Conservation (phyloP, 2,888 invertebrate genomes). For the Eristalis tenax region DNA sequence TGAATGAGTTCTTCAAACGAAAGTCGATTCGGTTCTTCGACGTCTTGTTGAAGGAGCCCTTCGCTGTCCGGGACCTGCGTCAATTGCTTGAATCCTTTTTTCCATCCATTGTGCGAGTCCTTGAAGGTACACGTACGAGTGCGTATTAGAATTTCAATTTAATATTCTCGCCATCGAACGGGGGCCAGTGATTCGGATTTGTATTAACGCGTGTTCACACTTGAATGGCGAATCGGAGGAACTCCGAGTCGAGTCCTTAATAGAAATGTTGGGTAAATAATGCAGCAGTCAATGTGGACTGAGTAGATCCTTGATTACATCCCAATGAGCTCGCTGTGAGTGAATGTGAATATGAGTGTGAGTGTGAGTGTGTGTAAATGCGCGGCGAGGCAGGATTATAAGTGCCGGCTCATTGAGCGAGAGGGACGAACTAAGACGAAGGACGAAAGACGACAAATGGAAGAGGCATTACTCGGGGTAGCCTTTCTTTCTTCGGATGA, state of each 20-base stretch:
- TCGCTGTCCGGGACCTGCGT: slow-evolving; percentile 30
- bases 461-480: slow-evolving; percentile 37
- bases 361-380: slow-evolving; percentile 23
- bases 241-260: slow-evolving; percentile 60
- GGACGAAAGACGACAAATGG: too few species aligned
- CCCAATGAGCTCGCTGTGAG: slow-evolving; percentile 35
- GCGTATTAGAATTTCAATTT: slow-evolving; percentile 58
- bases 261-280: slow-evolving; percentile 72
- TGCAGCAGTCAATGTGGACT: slow-evolving; percentile 62
- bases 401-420: slow-evolving; percentile 59
- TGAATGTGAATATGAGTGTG: slow-evolving; percentile 8
- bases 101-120: not conserved
- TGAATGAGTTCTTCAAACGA: slow-evolving; percentile 48
- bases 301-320: slow-evolving; percentile 67
- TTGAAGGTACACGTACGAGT: not conserved
- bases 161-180: slow-evolving; percentile 49
- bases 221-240: slow-evolving; percentile 65
- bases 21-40: slow-evolving; percentile 15
- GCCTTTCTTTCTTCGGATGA: slow-evolving; percentile 41
- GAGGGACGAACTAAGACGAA: not conserved
- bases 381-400: slow-evolving; percentile 57
- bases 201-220: slow-evolving; percentile 74
- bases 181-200: slow-evolving; percentile 59
- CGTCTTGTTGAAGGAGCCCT: slow-evolving; percentile 45
- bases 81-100: slow-evolving; percentile 44